Base-by-base conservation (phyloP, 2,888 invertebrate species). In the Zootermopsis nevadensis region DNA sequence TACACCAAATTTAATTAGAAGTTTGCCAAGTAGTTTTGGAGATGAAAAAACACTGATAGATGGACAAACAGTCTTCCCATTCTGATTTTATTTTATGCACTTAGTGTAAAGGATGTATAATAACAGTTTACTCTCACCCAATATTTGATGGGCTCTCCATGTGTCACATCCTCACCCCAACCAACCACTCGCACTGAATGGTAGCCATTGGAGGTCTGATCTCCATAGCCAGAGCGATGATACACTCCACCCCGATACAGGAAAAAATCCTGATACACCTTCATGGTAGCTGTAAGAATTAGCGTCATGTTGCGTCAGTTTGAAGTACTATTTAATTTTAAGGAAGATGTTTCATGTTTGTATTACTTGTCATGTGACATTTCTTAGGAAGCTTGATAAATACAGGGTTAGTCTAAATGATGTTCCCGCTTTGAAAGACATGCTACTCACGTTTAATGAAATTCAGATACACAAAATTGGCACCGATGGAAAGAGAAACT, bases 101-200 rank as follows among this genome's bases (percentile, higher is more conserved):
- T 19, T 19, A 4, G 3, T 48, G 48, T 19, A 48, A 48, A 19
- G 48, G 19, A 48, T 48, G 15, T 19, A 12, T 48, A 12, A 48
- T 19, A 48, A 48, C 19, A 48, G 48, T 27, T 8, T 27, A 60
- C 12, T 89, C 92, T 92, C 91, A 97, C 97, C 98, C 98, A 98
- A 88, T 95, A 98, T 89, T 96, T 97, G 69, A 93, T 90, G 1
- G 92, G 91, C 33, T 89, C 87, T 30, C 94, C 93, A 33, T 87
- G 84, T 27, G 84, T 86, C 10, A 87, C 85, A 86, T 95, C 95
- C 88, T 96, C 95, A 12, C 98, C 98, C 98, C 98, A 98, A 31
- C 99, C 98, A 2, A 98, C 90, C 85, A 99, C 93, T 87, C 97
- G 93, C 22, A 99, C 97, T 48, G 98, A 97, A 90, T 98, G 98